These are phyloP conservation scores for Diadema setosum DNA, from an alignment of 35 echinoderm and acorn worm species.

Conservation along the genomic window DNA sequence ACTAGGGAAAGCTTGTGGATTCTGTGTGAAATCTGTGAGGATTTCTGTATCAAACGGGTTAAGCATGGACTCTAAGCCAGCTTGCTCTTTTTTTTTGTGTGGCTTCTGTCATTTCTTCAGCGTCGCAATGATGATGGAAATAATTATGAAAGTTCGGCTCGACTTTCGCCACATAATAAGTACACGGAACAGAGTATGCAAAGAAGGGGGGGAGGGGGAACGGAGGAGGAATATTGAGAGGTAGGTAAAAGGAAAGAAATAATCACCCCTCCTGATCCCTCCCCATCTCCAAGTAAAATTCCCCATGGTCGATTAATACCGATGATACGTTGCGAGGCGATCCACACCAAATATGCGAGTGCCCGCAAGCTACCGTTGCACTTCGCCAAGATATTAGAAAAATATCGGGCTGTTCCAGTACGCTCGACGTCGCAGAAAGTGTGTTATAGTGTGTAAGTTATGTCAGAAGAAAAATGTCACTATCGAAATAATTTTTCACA, in stretches of 20 bases:
- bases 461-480: not conserved
- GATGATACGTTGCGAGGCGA: not conserved
- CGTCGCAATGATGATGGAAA: not conserved
- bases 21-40: no score
- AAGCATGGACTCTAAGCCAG: no score
- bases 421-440: not conserved
- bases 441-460: not conserved
- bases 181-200: not conserved
- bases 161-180: not conserved
- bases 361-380: not conserved
- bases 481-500: not conserved
- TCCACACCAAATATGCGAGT: not conserved
- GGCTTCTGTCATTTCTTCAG: not conserved
- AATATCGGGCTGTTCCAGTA: not conserved
- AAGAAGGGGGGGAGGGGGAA: no score
- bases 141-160: slow-evolving; percentile 20
- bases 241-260: no score
- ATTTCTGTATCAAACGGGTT: no score
- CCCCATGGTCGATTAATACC: not conserved
- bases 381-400: not conserved
- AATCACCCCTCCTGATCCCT: no score
- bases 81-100: no score
- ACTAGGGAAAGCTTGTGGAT: no score
- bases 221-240: no score
- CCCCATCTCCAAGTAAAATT: not conserved